Evolutionary conservation across 2,113 vertebrate species (phyloP), one percentile per base, ranked within the genome.

Genomic region (Pseudorhombus dupliciocellatus): DNA sequence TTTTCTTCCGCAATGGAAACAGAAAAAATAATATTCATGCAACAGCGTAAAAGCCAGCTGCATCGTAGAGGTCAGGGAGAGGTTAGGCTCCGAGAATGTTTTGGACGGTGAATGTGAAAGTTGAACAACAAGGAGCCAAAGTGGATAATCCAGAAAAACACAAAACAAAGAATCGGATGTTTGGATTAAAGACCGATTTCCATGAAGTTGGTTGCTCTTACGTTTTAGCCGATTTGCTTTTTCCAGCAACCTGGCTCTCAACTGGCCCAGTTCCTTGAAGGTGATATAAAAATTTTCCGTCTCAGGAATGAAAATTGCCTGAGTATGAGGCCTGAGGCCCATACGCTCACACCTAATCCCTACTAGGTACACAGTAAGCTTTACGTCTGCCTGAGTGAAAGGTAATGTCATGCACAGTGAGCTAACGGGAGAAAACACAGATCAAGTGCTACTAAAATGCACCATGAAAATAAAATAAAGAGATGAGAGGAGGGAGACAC

Each of bases 181-280:
- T 42, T 14, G 16, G 5, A 34, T 50, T 21, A 21, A n/a, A 50
- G 1, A 21, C 18, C 7, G 9, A 52, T 52, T 9, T 52, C 50
- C 4, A 52, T 51, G 50, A 24, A 37, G 34, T 10, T 2, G 34
- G 10, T 12, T 9, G 11, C 9, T 37, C 1, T 44, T 44, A 18
- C 4, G 18, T 44, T 18, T 44, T 4, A 44, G 42, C 16, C 18
- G 3, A 21, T 51, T 51, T 24, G 8, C 15, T 25, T 54, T 26
- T 26, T 75, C 73, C 65, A 79, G 9, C 51, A 57, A 40, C 50
- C 61, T 37, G 69, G 72, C 50, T 74, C 65, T 85, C 76, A 58
- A 71, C 75, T 75, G 68, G 77, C 73, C 53, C 4, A 50, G 40
- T 61, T 60, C 69, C 87, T 65, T 78, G 28, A 30, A 66, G 66